Base-by-base conservation (phyloP, 2,113 vertebrate genomes). In the Oncorhynchus gorbuscha region DNA sequence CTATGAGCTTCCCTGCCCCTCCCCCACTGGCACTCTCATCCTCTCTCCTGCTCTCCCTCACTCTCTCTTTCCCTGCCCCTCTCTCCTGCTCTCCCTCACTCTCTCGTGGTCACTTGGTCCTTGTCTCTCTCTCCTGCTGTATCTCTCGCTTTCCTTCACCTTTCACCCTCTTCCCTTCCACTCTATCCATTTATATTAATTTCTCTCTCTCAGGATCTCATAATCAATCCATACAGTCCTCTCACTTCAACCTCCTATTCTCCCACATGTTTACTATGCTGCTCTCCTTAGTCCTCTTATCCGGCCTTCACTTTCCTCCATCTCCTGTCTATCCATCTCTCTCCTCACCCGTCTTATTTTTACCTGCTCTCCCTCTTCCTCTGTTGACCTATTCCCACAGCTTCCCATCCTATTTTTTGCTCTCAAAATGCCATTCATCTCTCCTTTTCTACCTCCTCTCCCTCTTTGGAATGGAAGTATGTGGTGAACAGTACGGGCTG, bases 1-100 rank as follows among this genome's bases (percentile, higher is more conserved):
- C 69, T 79, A 58, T 62, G 28, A 26, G 70, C 69, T 85, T 81
- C 83, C 81, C 79, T 74, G 61, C 90, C 91, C 81, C 83, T 79
- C 85, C 84, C 85, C 76, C 82, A 62, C 72, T 30, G 51, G 71
- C 68, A 59, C 77, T 55, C 14, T 32, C 71, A 9, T 26, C 24
- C 72, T 55, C 3, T 66, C 71, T 71, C 49, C 28, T 51, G n/a
- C 20, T 59, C 70, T 68, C 48, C 55, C 24, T 48, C 13, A 3
- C 35, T 71, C 64, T 67, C n/a, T 13, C 20, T 72, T 22, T 48
- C n/a, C n/a, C n/a, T n/a, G n/a, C n/a, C n/a, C n/a, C n/a, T n/a
- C n/a, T n/a, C n/a, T n/a, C n/a, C n/a, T n/a, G n/a, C n/a, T n/a
- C n/a, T n/a, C n/a, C n/a, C n/a, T n/a, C 66, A 4, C 62, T 39